phyloP scores from a whole-genome alignment of 64 coral and sea anemone species.

The Montipora capricornis region DNA sequence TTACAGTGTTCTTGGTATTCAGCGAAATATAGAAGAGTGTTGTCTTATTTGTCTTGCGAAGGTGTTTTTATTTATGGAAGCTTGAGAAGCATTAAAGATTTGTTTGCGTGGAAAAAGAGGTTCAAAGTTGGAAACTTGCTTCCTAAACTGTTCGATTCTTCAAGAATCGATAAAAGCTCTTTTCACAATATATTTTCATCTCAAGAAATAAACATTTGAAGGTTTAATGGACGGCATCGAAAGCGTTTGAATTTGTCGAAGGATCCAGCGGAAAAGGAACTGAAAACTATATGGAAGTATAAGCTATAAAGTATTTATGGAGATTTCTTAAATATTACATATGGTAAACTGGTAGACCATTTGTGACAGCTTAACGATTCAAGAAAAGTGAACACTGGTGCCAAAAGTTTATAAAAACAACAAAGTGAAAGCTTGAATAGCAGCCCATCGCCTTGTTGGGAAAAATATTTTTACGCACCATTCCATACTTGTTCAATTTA shows the following conservation, averaged over 20 bases:
- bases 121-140: background rate
- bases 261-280: slow-evolving; percentile 12
- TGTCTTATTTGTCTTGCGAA: background rate
- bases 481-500: background rate
- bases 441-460: background rate
- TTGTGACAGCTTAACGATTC: slow-evolving; percentile 56
- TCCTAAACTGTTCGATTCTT: background rate
- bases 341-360: slow-evolving; percentile 70
- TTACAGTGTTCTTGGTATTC: background rate
- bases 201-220: background rate
- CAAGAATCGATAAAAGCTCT: background rate
- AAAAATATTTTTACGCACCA: slow-evolving; percentile 14
- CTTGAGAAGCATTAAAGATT: background rate
- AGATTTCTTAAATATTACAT: slow-evolving; percentile 97
- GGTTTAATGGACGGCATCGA: background rate
- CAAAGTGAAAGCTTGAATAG: slow-evolving; percentile 9
- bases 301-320: slow-evolving; percentile 88
- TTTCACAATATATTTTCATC: background rate
- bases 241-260: slow-evolving; percentile 11
- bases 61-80: background rate
- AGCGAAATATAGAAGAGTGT: background rate
- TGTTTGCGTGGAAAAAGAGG: background rate
- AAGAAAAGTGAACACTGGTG: slow-evolving; percentile 65
- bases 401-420: slow-evolving; percentile 73
- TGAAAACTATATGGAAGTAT: slow-evolving; percentile 16